A percentile compares a stretch with the other conserved stretches of the same genome.
Conservation (phyloP, 1,140 invertebrate species). For the Conopomorpha cramerella region DNA sequence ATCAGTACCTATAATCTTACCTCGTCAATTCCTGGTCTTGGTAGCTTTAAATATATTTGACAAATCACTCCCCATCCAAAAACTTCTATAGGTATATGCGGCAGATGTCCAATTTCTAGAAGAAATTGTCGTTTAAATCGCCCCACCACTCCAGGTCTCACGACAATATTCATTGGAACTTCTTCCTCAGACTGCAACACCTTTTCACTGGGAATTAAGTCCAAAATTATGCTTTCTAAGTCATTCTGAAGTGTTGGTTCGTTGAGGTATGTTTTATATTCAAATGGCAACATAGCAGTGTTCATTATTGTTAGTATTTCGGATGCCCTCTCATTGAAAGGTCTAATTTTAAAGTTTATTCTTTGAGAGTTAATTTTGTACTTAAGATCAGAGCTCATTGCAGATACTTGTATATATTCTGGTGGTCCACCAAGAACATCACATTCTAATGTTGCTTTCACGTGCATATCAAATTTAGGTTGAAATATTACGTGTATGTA, state of each 20-base stretch:
- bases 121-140: conserved; percentile 34
- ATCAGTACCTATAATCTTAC: too few species aligned
- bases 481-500: conserved; percentile 37
- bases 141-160: conserved; percentile 37
- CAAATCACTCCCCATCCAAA: conserved; percentile 48
- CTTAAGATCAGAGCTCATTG: conserved; percentile 37
- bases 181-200: conserved; percentile 26
- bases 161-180: conserved; percentile 24
- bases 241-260: conserved; percentile 25
- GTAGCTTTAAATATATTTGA: conserved; percentile 43
- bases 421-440: conserved; percentile 40
- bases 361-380: conserved; percentile 29
- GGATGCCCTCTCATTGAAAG: conserved; percentile 37
- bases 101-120: conserved; percentile 39
- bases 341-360: conserved; percentile 46
- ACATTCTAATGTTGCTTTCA: conserved; percentile 36
- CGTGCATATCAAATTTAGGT: conserved; percentile 26
- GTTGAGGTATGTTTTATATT: conserved; percentile 40
- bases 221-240: conserved; percentile 27
- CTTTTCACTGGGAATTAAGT: conserved; percentile 27
- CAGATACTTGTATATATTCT: conserved; percentile 30
- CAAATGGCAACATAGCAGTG: conserved; percentile 29
- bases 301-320: conserved; percentile 32
- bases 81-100: conserved; percentile 35
- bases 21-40: too few species aligned